phyloP scores from a whole-genome alignment of 2,888 invertebrate genomes.

The Tetragonula carbonaria region DNA sequence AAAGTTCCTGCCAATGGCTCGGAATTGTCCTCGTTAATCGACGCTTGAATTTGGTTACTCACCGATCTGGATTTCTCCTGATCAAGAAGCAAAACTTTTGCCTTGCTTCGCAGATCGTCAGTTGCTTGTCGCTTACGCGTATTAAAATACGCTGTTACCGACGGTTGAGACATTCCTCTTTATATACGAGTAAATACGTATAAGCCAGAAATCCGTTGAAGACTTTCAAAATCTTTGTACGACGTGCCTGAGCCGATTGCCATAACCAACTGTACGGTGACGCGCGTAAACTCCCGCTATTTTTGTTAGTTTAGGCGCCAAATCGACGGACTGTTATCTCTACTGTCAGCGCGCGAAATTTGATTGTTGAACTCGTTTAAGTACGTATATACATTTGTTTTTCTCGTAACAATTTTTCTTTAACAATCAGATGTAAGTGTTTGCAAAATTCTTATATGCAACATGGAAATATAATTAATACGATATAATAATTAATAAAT shows the following conservation, averaged over 20 bases:
- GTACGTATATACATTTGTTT: too few relatives aligned
- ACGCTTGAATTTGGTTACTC: conserved; percentile 46
- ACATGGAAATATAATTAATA: too few relatives aligned
- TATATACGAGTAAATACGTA: conserved; percentile 55
- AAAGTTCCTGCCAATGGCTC: conserved; percentile 23
- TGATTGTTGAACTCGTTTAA: not conserved
- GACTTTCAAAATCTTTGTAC: conserved; percentile 35
- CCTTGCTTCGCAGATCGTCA: conserved; percentile 86
- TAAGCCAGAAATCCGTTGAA: conserved; percentile 50
- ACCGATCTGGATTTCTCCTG: conserved; percentile 73
- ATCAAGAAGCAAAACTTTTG: conserved; percentile 84
- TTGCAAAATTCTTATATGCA: too few relatives aligned
- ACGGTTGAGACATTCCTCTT: conserved; percentile 91
- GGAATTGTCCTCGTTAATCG: conserved; percentile 22
- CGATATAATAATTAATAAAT: too few relatives aligned
- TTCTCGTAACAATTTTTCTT: too few relatives aligned
- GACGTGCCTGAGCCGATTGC: not conserved
- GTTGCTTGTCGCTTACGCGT: conserved; percentile 90
- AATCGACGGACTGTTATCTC: not conserved
- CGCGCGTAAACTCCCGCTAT: conserved; percentile 48
- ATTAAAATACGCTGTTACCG: conserved; percentile 90
- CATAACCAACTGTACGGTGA: not conserved
- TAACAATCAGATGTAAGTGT: too few relatives aligned
- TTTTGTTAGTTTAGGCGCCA: conserved; percentile 61
- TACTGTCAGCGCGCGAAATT: conserved; percentile 22